Base-by-base conservation (phyloP, 2,113 vertebrate genomes). In the Lonchura striata region DNA sequence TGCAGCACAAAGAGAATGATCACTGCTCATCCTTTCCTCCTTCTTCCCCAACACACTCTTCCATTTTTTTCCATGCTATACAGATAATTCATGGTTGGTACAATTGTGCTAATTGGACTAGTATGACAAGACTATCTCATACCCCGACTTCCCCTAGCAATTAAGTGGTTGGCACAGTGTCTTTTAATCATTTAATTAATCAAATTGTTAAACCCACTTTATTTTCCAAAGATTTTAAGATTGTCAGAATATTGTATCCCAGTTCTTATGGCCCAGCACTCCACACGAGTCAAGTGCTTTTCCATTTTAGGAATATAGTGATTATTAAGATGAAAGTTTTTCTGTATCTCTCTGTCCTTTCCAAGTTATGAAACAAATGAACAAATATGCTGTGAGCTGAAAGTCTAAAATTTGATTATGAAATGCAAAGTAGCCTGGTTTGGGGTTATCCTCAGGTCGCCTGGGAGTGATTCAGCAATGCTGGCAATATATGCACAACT, bases 121-220 rank as follows among this genome's bases (percentile, higher is more conserved):
- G 19, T 60, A 37, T 30, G 46, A 79, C 46, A 88, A 53, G 52
- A 78, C 44, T 65, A 56, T 57, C 56, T 70, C 52, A 47, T 5
- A 74, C 4, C 10, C 74, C 10, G 15, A 47, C 39, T 54, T 88
- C 41, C 57, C 49, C 50, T 27, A 65, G 25, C 61, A 84, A 82
- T 68, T 56, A 69, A 72, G n/a, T 46, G 82, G 25, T 33, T 82
- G 37, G 54, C 44, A 72, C 15, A 42, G 12, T 61, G 82, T 75
- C 82, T 89, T 87, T 84, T 72, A 78, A 94, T 79, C 11, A 85
- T 66, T 61, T 64, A 88, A 78, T 86, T 83, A 88, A 86, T 53
- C 31, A 42, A 83, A 77, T 18, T 78, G 47, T 86, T 88, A 83
- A 90, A 76, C 25, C 6, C 6, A 59, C 71, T 86, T 82, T 59